A percentile compares a stretch with the other conserved stretches of the same genome.
Evolutionary conservation across 2,888 invertebrate genomes (phyloP).

Genomic region (Machimus atricapillus): DNA sequence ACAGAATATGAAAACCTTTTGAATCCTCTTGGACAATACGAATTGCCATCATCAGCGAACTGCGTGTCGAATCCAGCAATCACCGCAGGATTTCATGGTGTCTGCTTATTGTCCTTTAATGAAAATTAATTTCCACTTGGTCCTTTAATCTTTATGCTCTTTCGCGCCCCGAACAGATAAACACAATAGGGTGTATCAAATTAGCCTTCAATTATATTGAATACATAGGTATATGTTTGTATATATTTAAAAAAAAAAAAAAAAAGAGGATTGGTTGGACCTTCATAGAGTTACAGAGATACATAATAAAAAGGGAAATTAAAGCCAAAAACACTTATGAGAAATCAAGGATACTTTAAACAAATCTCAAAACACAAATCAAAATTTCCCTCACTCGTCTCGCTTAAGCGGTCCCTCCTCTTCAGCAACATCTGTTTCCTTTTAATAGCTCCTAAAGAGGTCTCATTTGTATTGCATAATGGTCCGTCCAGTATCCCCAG

Average conservation of each 20-base stretch:
- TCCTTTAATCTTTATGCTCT: constrained; percentile 38
- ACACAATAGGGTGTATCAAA: background rate
- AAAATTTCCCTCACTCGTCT: background rate
- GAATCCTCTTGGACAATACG: constrained; percentile 1
- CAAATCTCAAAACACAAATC: constrained; percentile 2
- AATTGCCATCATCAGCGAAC: background rate
- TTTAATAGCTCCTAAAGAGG: constrained; percentile 19
- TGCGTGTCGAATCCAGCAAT: constrained; percentile 29
- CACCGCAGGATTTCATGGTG: constrained; percentile 43
- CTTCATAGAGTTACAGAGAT: background rate
- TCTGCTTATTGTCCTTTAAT: constrained; percentile 46
- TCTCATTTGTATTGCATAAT: constrained; percentile 31
- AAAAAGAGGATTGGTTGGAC: background rate
- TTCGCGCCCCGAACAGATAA: background rate
- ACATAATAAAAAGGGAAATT: background rate
- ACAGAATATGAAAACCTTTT: background rate
- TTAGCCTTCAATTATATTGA: background rate
- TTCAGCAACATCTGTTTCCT: constrained; percentile 22
- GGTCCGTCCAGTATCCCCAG: background rate
- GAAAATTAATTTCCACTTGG: constrained; percentile 45
- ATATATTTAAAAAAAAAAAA: background rate
- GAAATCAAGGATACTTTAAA: background rate
- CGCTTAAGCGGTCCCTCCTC: constrained; percentile 7
- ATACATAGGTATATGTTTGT: no score
- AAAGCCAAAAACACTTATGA: background rate